Evolutionary conservation across 2,888 invertebrate genomes (phyloP).

Genomic region (Amiota mariae): DNA sequence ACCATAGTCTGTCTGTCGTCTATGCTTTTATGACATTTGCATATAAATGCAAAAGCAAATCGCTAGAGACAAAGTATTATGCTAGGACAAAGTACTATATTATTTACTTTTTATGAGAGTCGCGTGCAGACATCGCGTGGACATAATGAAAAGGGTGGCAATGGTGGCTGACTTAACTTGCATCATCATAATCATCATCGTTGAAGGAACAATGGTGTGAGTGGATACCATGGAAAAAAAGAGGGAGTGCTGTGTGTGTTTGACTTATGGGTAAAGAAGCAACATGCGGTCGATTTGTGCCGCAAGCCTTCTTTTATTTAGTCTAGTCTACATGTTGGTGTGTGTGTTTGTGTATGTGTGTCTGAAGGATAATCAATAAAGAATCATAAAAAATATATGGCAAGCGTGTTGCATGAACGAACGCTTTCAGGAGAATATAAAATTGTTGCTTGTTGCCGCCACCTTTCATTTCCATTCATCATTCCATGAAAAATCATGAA

Average conservation of each 20-base stretch:
- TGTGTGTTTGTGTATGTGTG: no score
- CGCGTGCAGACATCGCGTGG: neutral
- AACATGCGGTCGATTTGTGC: constrained; percentile 25
- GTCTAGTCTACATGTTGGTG: neutral
- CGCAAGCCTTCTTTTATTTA: neutral
- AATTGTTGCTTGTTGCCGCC: constrained; percentile 17
- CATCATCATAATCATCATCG: constrained; percentile 17
- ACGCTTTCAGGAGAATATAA: neutral
- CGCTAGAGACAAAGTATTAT: neutral
- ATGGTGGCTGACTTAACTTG: constrained; percentile 36
- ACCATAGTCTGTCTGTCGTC: neutral
- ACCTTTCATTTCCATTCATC: no score
- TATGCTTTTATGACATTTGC: neutral
- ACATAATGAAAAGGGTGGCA: constrained; percentile 34
- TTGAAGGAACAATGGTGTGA: no score
- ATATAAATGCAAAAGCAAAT: neutral
- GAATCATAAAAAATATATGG: no score
- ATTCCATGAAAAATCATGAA: no score
- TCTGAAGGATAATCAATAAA: constrained; percentile 9
- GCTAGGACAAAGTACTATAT: neutral
- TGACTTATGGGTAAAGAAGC: constrained; percentile 36
- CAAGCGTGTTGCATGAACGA: neutral
- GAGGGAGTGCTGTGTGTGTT: neutral
- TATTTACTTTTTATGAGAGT: neutral
- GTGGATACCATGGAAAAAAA: no score